A percentile compares a stretch with the other conserved stretches of the same genome.
Conservation (phyloP, 2,113 vertebrate genomes). For the Gallinago media region DNA sequence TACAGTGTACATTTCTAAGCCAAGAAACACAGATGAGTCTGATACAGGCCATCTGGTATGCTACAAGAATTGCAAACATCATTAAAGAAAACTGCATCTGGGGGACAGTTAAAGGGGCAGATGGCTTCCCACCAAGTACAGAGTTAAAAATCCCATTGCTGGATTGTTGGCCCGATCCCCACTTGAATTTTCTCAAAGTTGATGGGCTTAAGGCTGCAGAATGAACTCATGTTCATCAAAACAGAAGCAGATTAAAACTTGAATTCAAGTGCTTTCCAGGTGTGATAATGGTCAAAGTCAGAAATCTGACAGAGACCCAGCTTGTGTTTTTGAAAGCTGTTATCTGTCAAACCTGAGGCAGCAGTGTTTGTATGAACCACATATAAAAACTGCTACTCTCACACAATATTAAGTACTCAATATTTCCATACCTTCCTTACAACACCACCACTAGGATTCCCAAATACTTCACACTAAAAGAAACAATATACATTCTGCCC, state of each 20-base stretch:
- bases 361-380: background rate
- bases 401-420: background rate
- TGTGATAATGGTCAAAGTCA: background rate
- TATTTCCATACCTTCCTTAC: background rate
- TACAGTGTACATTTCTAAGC: conserved; percentile 6
- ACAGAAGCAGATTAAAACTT: background rate
- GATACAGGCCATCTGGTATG: conserved; percentile 8
- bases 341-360: background rate
- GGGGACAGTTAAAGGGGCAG: background rate
- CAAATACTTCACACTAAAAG: background rate
- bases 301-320: background rate
- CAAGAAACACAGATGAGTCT: conserved; percentile 31
- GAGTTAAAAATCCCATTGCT: background rate
- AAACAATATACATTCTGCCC: background rate
- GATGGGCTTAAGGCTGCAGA: background rate
- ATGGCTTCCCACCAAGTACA: background rate
- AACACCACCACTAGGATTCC: background rate
- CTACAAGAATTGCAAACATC: background rate
- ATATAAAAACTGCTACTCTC: background rate
- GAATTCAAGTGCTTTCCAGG: background rate
- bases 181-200: background rate
- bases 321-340: background rate
- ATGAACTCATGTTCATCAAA: background rate
- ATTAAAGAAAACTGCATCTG: background rate
- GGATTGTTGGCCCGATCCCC: background rate